Conservation (phyloP, 2,113 vertebrate species). For the Microcebus murinus region DNA sequence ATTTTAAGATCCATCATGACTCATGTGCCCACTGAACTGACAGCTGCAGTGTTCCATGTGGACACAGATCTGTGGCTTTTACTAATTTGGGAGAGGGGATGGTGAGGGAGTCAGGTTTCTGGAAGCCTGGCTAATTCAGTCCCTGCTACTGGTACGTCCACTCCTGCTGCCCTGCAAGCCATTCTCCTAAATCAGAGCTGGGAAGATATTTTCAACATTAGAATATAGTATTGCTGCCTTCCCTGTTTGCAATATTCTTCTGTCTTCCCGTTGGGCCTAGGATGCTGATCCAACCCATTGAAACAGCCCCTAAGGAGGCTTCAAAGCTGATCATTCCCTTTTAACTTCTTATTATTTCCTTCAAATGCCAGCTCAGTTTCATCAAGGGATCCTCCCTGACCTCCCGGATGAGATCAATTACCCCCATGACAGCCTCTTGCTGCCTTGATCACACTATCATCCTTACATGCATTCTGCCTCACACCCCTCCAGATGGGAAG, state of each 20-base stretch:
- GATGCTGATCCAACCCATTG: background rate
- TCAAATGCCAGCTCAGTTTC: background rate
- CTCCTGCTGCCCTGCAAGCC: rapidly evolving
- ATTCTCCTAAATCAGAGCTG: background rate
- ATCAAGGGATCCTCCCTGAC: background rate
- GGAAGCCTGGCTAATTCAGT: background rate
- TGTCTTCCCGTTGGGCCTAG: background rate
- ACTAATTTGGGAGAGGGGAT: background rate
- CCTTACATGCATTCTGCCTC: rapidly evolving
- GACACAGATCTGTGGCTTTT: background rate
- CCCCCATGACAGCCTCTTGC: background rate
- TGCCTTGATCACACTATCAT: rapidly evolving
- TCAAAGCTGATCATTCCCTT: background rate
- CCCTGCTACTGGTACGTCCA: rapidly evolving
- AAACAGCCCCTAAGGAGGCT: background rate
- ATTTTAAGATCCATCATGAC: background rate
- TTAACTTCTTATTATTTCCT: background rate
- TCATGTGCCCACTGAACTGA: background rate
- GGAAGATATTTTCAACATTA: background rate
- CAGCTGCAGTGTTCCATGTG: background rate
- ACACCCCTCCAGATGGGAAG: background rate
- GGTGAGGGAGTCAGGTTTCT: background rate
- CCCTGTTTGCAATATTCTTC: background rate
- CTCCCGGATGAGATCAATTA: background rate
- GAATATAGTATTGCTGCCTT: rapidly evolving